Conservation (phyloP, 2,113 vertebrate genomes). For the Plecotus auritus region DNA sequence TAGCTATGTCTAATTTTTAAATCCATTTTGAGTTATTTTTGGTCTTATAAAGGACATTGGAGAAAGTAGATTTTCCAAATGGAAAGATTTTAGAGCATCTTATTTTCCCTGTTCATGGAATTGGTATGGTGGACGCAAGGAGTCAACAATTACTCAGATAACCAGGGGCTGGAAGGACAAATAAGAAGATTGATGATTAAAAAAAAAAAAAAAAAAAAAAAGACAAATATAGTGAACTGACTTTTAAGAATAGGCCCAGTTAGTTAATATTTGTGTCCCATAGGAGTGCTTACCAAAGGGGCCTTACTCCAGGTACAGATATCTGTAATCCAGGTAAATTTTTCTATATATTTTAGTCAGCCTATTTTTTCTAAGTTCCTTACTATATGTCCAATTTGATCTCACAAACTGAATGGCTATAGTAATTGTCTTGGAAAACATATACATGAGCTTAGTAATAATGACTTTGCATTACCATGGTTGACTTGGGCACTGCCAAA, state of each 20-base stretch:
- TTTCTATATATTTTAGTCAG: not conserved
- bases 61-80: not conserved
- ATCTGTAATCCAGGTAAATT: not conserved
- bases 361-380: not conserved
- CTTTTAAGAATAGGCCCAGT: not conserved
- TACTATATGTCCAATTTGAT: not conserved
- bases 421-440: not conserved
- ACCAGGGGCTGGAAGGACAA: not conserved
- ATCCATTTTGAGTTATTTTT: not conserved
- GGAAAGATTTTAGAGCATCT: not conserved
- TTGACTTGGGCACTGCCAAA: not conserved
- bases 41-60: not conserved
- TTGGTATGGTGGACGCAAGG: not conserved
- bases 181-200: not conserved
- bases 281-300: not conserved
- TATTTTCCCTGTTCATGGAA: not conserved
- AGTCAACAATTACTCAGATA: not conserved
- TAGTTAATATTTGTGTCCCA: not conserved
- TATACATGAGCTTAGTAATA: not conserved
- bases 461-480: not conserved
- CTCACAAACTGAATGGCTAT: not conserved
- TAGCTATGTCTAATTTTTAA: not conserved
- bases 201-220: not conserved
- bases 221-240: not conserved
- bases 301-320: not conserved